A percentile compares a stretch with the other conserved stretches of the same genome.
Evolutionary conservation across 2,113 vertebrate species (phyloP).

Genomic region (Petrocephalus microphthalmus): DNA sequence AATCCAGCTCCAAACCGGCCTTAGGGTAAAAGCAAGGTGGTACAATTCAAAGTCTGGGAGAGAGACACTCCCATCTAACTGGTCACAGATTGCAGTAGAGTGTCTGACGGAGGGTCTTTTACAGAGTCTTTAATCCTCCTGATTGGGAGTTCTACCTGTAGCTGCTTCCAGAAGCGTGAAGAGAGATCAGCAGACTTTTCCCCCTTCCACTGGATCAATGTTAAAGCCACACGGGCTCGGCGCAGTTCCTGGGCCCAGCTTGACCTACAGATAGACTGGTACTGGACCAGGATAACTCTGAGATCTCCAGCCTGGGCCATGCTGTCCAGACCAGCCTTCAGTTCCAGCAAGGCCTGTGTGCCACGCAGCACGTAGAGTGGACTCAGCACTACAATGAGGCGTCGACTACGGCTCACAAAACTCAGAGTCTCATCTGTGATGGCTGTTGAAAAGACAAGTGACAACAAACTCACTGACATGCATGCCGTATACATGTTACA

Average conservation of each 20-base stretch:
- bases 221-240: conserved; percentile 71
- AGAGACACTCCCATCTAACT: too few species aligned
- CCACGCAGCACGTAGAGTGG: conserved; percentile 79
- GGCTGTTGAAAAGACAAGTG: conserved; percentile 67
- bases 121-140: conserved; percentile 44
- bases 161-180: conserved; percentile 87
- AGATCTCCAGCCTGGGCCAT: conserved; percentile 80
- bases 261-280: conserved; percentile 68
- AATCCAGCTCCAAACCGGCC: too few species aligned
- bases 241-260: conserved; percentile 80
- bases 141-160: conserved; percentile 79
- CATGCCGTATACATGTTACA: neutral
- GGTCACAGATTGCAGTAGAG: too few species aligned
- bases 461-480: neutral
- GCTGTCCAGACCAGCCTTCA: conserved; percentile 83
- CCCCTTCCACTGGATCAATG: conserved; percentile 86
- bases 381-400: conserved; percentile 86
- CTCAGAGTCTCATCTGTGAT: conserved; percentile 93
- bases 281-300: conserved; percentile 87
- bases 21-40: too few species aligned
- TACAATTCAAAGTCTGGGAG: too few species aligned
- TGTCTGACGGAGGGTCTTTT: too few species aligned
- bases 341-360: conserved; percentile 90
- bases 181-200: conserved; percentile 76
- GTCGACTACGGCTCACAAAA: conserved; percentile 86